Percentiles rank a stretch among this genome's conserved stretches.
Conservation (phyloP, 2,113 vertebrate genomes). For the Bubalus kerabau region DNA sequence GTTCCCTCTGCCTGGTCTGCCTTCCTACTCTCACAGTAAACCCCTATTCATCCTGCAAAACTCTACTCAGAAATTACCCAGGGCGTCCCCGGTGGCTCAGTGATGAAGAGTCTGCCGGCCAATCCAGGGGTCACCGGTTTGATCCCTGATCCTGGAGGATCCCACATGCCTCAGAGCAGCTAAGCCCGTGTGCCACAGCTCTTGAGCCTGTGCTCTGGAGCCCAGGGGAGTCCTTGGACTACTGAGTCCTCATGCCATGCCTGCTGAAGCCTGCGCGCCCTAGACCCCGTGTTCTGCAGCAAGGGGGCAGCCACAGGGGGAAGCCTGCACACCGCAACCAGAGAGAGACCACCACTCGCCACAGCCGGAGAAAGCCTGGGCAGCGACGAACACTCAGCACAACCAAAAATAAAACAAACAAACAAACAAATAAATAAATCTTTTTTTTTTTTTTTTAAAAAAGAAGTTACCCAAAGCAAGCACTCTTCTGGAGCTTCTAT, state of each 20-base stretch:
- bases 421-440: not conserved
- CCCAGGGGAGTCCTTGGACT: not conserved
- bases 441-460: not conserved
- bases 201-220: not conserved
- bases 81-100: not conserved
- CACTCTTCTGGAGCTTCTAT: not conserved
- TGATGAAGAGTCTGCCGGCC: not conserved
- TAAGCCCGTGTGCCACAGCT: not conserved
- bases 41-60: not conserved
- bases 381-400: not conserved
- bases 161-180: not conserved
- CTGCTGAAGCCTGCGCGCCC: not conserved
- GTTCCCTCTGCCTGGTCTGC: not conserved
- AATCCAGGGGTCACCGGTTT: not conserved
- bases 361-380: not conserved
- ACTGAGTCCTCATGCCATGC: not conserved
- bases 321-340: not conserved
- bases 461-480: not conserved
- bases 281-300: not conserved
- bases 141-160: not conserved
- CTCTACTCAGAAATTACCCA: not conserved
- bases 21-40: not conserved
- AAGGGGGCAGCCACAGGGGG: not conserved
- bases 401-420: not conserved
- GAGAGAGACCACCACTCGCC: not conserved